Evolutionary conservation across 2,797 vertebrate species (phyloP).

Genomic region (Gephyroberyx darwinii): DNA sequence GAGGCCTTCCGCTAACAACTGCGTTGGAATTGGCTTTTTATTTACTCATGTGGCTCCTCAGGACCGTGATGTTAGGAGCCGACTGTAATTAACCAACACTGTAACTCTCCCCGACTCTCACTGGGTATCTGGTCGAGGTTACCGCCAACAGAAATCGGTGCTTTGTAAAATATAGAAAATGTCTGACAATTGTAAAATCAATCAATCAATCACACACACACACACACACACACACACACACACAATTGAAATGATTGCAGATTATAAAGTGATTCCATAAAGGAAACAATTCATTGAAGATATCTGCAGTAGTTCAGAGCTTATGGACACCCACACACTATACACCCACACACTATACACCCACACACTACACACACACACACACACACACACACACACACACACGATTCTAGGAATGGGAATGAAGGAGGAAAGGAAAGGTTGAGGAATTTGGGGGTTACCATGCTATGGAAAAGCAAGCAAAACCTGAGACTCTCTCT

Average conservation of each 20-base stretch:
- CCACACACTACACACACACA: slow-evolving; percentile 20
- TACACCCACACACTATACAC: slow-evolving; percentile 7
- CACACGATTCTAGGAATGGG: slow-evolving; percentile 47
- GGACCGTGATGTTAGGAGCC: slow-evolving; percentile 5
- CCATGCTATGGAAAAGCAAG: slow-evolving; percentile 52
- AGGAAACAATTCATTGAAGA: slow-evolving; percentile 17
- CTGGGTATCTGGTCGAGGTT: no score
- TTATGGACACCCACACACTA: slow-evolving; percentile 4
- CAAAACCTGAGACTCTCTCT: slow-evolving; percentile 50
- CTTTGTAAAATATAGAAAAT: neutral
- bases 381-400: slow-evolving; percentile 5
- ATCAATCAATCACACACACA: neutral
- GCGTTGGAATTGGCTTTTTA: slow-evolving; percentile 14
- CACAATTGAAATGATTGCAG: slow-evolving; percentile 19
- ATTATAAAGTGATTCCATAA: neutral
- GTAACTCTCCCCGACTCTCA: neutral
- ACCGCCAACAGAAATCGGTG: neutral
- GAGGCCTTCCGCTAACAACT: neutral
- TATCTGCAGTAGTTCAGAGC: slow-evolving; percentile 43
- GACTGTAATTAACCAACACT: slow-evolving; percentile 23
- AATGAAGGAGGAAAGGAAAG: slow-evolving; percentile 16
- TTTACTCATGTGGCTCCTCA: slow-evolving; percentile 14
- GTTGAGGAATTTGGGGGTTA: slow-evolving; percentile 35
- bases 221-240: slow-evolving; percentile 3
- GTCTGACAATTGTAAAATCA: neutral